Evolutionary conservation across 2,113 vertebrate genomes (phyloP).

Genomic region (Sus scrofa): T2T-Sscrofa CM000822.6:13376001-13376500

Average conservation of each 20-base stretch:
- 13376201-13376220: neutral
- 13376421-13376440: neutral
- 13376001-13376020: neutral
- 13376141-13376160: conserved; percentile 64
- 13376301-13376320: conserved; percentile 3
- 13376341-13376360: neutral
- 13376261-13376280: neutral
- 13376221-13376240: neutral
- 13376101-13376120: conserved; percentile 55
- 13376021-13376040: neutral
- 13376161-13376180: neutral
- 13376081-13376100: conserved; percentile 48
- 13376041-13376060: neutral
- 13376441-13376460: too few relatives aligned
- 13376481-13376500: neutral
- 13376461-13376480: neutral
- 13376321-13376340: neutral
- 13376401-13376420: neutral
- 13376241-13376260: neutral
- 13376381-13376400: neutral
- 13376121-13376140: conserved; percentile 55
- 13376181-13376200: neutral
- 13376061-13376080: conserved; percentile 21
- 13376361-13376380: neutral
- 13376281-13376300: conserved; percentile 30